A percentile compares a stretch with the other conserved stretches of the same genome.
Evolutionary conservation across 1,140 invertebrate species (phyloP).

Genomic region (Euwallacea similis): DNA sequence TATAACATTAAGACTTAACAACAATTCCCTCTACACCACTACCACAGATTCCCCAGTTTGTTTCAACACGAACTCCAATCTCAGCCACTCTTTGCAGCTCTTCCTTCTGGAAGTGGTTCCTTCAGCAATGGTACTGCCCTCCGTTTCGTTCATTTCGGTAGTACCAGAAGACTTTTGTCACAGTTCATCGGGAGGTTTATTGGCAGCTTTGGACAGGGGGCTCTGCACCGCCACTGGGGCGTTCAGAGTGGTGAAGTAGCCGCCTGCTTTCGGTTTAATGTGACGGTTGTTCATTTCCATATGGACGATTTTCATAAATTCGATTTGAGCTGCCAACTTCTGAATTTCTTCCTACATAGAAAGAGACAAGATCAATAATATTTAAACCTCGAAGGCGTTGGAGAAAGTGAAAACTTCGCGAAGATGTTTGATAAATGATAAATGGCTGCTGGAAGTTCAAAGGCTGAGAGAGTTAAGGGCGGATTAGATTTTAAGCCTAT

Average conservation of each 20-base stretch:
- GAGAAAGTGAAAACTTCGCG: neutral
- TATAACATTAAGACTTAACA: too few relatives aligned
- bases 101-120: conserved; percentile 17
- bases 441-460: too few relatives aligned
- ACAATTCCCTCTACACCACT: conserved; percentile 13
- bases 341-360: conserved; percentile 79
- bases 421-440: neutral
- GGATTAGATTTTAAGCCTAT: too few relatives aligned
- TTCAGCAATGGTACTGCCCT: neutral
- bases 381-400: neutral
- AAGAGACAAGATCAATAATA: neutral
- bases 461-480: too few relatives aligned
- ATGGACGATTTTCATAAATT: conserved; percentile 90
- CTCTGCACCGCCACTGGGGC: conserved; percentile 57
- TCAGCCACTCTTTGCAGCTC: conserved; percentile 36
- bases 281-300: conserved; percentile 91
- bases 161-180: conserved; percentile 32
- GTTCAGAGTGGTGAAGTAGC: conserved; percentile 67
- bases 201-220: conserved; percentile 54
- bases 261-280: conserved; percentile 77
- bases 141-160: neutral
- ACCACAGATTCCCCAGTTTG: conserved; percentile 37
- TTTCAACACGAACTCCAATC: conserved; percentile 34
- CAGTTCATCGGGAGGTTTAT: conserved; percentile 48
- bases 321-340: conserved; percentile 86